These are phyloP conservation scores for Macaria liturata DNA, from an alignment of 2,888 invertebrate species.

Conservation along the genomic window DNA sequence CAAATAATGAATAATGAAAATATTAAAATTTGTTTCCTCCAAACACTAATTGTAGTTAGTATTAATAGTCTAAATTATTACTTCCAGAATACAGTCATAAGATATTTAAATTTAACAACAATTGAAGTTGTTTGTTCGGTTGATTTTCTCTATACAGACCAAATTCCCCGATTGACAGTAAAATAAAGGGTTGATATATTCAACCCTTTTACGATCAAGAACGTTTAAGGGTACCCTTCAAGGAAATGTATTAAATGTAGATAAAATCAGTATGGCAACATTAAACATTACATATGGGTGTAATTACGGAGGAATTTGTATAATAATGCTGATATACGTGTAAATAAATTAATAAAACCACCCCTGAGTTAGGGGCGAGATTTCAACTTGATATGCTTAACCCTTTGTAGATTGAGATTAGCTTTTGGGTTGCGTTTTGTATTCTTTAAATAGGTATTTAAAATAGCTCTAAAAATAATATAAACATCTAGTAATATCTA, in stretches of 20 bases:
- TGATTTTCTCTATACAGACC: no score
- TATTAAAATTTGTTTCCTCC: no score
- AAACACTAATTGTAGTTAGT: no score
- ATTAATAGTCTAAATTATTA: no score
- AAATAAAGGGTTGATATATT: background rate
- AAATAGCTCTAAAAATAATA: no score
- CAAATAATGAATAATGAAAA: no score
- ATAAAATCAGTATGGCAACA: constrained; percentile 68
- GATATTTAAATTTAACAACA: no score
- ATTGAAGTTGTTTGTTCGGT: no score
- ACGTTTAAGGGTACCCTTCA: constrained; percentile 26
- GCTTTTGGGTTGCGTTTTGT: constrained; percentile 16
- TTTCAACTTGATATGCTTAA: constrained; percentile 62
- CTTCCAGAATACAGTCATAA: no score
- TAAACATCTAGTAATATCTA: no score
- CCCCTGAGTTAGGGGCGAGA: constrained; percentile 72
- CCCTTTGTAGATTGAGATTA: constrained; percentile 34
- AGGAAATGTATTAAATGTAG: constrained; percentile 67
- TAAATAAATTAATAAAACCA: constrained; percentile 81
- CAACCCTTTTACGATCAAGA: background rate
- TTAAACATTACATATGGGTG: constrained; percentile 79
- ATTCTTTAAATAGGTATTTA: no score
- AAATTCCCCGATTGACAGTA: no score
- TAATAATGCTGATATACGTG: constrained; percentile 68
- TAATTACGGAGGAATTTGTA: constrained; percentile 70